Evolutionary conservation across 1,140 invertebrate species (phyloP).

Genomic region (Portunus trituberculatus): DNA sequence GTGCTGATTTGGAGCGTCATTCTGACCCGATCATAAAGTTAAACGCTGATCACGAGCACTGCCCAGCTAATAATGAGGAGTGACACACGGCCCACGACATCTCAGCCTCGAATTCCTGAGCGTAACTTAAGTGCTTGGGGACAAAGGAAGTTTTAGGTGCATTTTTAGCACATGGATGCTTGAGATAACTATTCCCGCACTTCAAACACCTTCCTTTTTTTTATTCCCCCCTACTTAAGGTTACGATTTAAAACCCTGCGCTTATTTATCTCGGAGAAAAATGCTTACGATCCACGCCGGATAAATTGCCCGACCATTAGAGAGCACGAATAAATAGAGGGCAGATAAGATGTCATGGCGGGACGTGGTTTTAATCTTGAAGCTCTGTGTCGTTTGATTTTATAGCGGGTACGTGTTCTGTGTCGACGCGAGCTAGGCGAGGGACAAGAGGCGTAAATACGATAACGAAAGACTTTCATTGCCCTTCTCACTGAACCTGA

Average conservation of each 20-base stretch:
- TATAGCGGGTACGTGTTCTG: neutral
- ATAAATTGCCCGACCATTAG: neutral
- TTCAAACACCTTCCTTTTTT: neutral
- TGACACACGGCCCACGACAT: constrained; percentile 60
- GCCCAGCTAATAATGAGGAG: constrained; percentile 34
- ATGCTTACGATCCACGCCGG: neutral
- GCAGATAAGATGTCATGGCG: neutral
- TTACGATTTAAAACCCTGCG: neutral
- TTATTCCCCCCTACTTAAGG: neutral
- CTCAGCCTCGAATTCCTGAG: constrained; percentile 44
- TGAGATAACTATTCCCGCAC: neutral
- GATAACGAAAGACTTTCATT: constrained; percentile 14
- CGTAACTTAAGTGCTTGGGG: constrained; percentile 30
- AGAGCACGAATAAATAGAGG: neutral
- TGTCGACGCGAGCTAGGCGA: neutral
- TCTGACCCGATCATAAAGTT: constrained; percentile 35
- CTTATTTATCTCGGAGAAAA: neutral
- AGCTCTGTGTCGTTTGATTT: neutral
- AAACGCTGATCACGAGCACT: constrained; percentile 53
- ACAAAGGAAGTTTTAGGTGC: neutral
- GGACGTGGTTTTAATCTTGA: neutral
- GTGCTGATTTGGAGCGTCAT: neutral
- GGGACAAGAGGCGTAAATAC: neutral
- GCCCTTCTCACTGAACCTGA: neutral
- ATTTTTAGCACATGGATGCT: neutral